Evolutionary conservation across 2,888 invertebrate species (phyloP).

Genomic region (Bombylius major): DNA sequence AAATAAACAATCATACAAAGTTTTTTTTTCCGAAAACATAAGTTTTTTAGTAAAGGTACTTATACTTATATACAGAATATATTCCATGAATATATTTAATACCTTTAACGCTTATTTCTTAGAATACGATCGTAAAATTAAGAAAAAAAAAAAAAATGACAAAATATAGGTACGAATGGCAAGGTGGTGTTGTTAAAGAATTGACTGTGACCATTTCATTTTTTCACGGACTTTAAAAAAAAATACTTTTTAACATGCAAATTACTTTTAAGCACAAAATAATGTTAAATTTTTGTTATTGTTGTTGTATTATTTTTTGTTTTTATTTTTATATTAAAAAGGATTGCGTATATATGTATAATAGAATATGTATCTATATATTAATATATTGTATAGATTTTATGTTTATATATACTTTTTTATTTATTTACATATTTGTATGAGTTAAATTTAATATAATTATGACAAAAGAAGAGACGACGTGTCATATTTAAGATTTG

Average conservation of each 20-base stretch:
- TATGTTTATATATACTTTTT: too few species aligned
- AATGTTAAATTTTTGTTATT: too few species aligned
- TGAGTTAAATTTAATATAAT: too few species aligned
- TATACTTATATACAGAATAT: not conserved
- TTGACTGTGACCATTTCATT: conserved; percentile 1
- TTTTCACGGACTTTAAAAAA: not conserved
- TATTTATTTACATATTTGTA: too few species aligned
- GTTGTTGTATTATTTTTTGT: too few species aligned
- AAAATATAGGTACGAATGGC: not conserved
- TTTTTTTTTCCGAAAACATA: not conserved
- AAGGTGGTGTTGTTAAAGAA: not conserved
- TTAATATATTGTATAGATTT: too few species aligned
- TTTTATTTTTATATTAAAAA: too few species aligned
- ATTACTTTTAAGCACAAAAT: not conserved
- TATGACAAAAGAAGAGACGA: too few species aligned
- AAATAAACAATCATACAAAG: too few species aligned
- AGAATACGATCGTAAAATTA: conserved; percentile 2
- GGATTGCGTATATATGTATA: too few species aligned
- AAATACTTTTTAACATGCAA: conserved; percentile 5
- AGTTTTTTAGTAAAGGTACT: not conserved
- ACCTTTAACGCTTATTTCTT: not conserved
- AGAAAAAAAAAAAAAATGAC: not conserved
- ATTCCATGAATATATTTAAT: not conserved
- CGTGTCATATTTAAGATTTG: too few species aligned
- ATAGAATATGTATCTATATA: too few species aligned